Evolutionary conservation across 2,113 vertebrate species (phyloP), one percentile per base, ranked within the genome.

Genomic region (Heterotis niloticus): DNA sequence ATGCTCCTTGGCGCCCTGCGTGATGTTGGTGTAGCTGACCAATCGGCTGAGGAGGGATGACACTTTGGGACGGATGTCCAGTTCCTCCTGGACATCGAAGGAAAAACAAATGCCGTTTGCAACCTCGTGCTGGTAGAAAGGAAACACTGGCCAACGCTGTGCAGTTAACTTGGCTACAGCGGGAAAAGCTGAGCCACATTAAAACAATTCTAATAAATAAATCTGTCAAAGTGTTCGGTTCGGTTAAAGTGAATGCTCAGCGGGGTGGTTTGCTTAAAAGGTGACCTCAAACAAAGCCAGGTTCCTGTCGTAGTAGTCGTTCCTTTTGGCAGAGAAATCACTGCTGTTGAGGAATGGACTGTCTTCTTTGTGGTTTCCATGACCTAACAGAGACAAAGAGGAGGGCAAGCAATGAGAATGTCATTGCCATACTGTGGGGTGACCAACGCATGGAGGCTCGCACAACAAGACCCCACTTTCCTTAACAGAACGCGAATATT

Each of bases 11-110:
- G 96, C 96, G 1, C 98, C 98, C 86, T 99, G 98, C 4, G 94
- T 97, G 80, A 99, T 95, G 83, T 94, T 98, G 78, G 97, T 99
- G 86, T 99, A 99, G 90, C 91, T 98, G 91, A 98, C 98, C 89
- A 99, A 88, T 77, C 98, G 96, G 86, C 95, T 96, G 87, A 99
- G 96, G 71, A 99, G 89, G 78, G 96, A 98, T 0, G 97, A 99
- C 14, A 99, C 98, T 82, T 99, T 99, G 0, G 98, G 98, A 66
- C 97, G 94, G 83, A 97, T 97, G 89, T 99, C 98, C 90, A 99
- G 90, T 71, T 99, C 97, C 83, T 99, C 97, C 98, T 99, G 87
- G 65, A 82, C 86, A 86, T 84, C 78, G 76, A 87, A 56, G 14
- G 1, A 2, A 4, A 64, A 68, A 71, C 68, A 76, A 62, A 56